phyloP scores from a whole-genome alignment of 2,888 invertebrate genomes.

The Synanthedon myopaeformis region DNA sequence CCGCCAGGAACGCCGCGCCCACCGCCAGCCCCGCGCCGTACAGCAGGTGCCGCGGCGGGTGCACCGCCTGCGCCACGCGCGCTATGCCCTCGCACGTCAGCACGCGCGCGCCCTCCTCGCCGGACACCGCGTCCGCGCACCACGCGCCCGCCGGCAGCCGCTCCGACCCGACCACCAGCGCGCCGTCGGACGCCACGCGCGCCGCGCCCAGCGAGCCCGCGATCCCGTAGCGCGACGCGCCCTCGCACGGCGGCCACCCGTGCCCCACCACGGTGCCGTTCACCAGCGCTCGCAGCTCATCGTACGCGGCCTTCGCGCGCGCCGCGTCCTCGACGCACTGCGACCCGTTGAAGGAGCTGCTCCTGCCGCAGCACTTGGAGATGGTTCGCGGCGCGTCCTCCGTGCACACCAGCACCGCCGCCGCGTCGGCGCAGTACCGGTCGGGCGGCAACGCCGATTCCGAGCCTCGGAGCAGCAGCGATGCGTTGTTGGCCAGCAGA shows the following conservation, averaged over 20 bases:
- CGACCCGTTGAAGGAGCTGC: slow-evolving; percentile 71
- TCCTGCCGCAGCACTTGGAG: slow-evolving; percentile 79
- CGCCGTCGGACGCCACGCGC: slow-evolving; percentile 63
- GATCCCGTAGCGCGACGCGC: slow-evolving; percentile 65
- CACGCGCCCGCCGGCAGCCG: slow-evolving; percentile 50
- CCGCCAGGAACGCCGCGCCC: slow-evolving; percentile 84
- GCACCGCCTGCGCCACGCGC: slow-evolving; percentile 16
- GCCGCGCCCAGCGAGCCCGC: slow-evolving; percentile 69
- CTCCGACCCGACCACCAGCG: slow-evolving; percentile 41
- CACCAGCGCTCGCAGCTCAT: slow-evolving; percentile 33
- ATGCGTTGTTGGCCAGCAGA: slow-evolving; percentile 76
- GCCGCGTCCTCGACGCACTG: slow-evolving; percentile 47
- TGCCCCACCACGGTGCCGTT: slow-evolving; percentile 44
- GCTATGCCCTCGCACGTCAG: slow-evolving; percentile 66
- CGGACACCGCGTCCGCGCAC: slow-evolving; percentile 68
- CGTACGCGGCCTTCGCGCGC: slow-evolving; percentile 34
- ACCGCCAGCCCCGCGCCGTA: slow-evolving; percentile 84
- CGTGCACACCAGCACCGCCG: slow-evolving; percentile 74
- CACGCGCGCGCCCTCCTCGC: slow-evolving; percentile 29
- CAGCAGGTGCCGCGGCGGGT: slow-evolving; percentile 70
- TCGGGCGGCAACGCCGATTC: slow-evolving; percentile 56
- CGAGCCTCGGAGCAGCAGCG: slow-evolving; percentile 66
- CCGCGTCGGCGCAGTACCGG: slow-evolving; percentile 78
- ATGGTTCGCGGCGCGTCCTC: slow-evolving; percentile 40
- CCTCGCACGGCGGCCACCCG: slow-evolving; percentile 70